These are phyloP conservation scores for Sussaba pulchella DNA, from an alignment of 2,888 invertebrate genomes.

Conservation along the genomic window DNA sequence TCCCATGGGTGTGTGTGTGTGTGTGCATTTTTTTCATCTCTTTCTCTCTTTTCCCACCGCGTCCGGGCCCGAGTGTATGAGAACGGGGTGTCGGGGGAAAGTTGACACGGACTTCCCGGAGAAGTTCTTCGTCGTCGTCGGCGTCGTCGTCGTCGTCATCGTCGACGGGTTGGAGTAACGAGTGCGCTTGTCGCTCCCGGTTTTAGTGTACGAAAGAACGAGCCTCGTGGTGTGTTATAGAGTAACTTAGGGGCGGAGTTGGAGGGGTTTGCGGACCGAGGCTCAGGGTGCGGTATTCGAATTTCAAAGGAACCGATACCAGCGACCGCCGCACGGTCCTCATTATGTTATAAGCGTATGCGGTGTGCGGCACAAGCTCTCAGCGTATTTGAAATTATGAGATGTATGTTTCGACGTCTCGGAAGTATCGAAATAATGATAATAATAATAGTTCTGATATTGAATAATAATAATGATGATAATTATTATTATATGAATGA, in stretches of 20 bases:
- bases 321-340: conserved; percentile 73
- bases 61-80: conserved; percentile 39
- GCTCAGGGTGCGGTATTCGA: conserved; percentile 72
- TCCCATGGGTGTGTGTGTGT: background rate
- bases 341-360: conserved; percentile 71
- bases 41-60: conserved; percentile 25
- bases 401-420: conserved; percentile 14
- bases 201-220: conserved; percentile 30
- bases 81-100: conserved; percentile 68
- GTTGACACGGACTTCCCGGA: conserved; percentile 70
- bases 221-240: conserved; percentile 71
- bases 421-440: too few species aligned
- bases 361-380: background rate
- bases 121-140: conserved; percentile 53
- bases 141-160: conserved; percentile 40
- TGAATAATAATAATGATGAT: too few species aligned
- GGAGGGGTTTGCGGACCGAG: conserved; percentile 34
- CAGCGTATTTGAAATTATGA: conserved; percentile 12
- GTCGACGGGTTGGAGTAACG: conserved; percentile 36
- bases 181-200: conserved; percentile 35
- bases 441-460: too few species aligned
- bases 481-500: too few species aligned
- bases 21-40: background rate
- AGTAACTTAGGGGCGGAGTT: conserved; percentile 75
- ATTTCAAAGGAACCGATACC: conserved; percentile 78